A percentile compares a stretch with the other conserved stretches of the same genome.
These are phyloP conservation scores for Drosophila macrospina DNA, from an alignment of 2,888 invertebrate genomes.

Conservation along the genomic window DNA sequence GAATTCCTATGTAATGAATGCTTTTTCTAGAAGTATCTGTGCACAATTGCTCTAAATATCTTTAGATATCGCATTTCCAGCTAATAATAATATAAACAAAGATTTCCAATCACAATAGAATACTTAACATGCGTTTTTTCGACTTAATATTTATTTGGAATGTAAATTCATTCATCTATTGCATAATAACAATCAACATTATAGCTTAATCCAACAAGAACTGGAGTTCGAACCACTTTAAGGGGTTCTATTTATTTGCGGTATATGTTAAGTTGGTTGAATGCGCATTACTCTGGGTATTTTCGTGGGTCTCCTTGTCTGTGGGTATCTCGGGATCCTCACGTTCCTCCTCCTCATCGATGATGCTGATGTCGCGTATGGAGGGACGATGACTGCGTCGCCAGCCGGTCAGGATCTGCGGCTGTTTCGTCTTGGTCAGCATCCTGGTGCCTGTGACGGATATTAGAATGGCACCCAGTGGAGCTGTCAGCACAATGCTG, in stretches of 20 bases:
- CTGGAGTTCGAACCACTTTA: constrained; percentile 7
- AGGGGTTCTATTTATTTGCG: constrained; percentile 61
- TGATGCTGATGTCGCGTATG: constrained; percentile 94
- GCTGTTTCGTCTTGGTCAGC: constrained; percentile 91
- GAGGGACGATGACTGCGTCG: constrained; percentile 92
- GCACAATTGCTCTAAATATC: too few species aligned
- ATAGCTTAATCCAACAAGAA: constrained; percentile 40
- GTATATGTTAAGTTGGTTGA: constrained; percentile 67
- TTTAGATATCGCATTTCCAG: too few species aligned
- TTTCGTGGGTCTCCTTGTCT: constrained; percentile 82
- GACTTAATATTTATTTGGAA: constrained; percentile 55
- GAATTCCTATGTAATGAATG: too few species aligned
- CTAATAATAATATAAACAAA: too few species aligned
- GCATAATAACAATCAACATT: constrained; percentile 51
- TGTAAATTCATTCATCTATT: constrained; percentile 25
- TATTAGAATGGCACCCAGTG: constrained; percentile 93
- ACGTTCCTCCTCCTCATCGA: constrained; percentile 92
- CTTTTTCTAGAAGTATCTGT: too few species aligned
- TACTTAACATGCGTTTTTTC: too few species aligned
- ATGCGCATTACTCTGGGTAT: constrained; percentile 83
- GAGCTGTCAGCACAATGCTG: constrained; percentile 94
- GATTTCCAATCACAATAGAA: too few species aligned
- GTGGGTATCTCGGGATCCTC: constrained; percentile 86
- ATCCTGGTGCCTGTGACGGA: constrained; percentile 91
- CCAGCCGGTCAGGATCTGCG: constrained; percentile 90